Evolutionary conservation across 2,113 vertebrate species (phyloP).

Genomic region (Psophia crepitans): DNA sequence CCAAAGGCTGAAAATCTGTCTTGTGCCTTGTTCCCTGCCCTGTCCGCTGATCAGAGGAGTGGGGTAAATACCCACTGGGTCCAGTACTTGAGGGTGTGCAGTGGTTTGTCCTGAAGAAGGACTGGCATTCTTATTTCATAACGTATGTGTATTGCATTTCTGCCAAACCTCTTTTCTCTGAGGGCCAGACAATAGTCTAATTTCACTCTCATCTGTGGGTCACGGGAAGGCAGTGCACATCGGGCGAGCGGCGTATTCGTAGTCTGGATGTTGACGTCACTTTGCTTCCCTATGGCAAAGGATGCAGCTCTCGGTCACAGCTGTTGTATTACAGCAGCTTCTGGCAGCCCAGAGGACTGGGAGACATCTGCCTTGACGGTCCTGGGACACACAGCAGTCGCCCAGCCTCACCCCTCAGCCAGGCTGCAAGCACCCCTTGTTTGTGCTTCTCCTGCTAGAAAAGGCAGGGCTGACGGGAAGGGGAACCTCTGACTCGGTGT

Average conservation of each 20-base stretch:
- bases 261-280: not conserved
- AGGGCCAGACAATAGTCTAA: not conserved
- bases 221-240: not conserved
- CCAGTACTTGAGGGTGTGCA: not conserved
- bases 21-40: not conserved
- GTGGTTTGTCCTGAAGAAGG: not conserved
- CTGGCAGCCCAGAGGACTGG: not conserved
- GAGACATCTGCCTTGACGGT: not conserved
- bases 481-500: rapidly evolving
- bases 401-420: not conserved
- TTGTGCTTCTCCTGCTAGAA: not conserved
- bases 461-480: not conserved
- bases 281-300: not conserved
- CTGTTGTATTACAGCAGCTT: not conserved
- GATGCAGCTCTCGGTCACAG: not conserved
- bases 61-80: not conserved
- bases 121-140: not conserved
- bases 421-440: rapidly evolving
- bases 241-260: rapidly evolving
- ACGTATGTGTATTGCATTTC: not conserved
- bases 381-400: not conserved
- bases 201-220: not conserved
- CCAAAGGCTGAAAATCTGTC: not conserved
- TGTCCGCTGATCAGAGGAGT: not conserved
- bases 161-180: not conserved